Conservation (phyloP, 35 echinoderm and acorn worm species). For the Strongylocentrotus purpuratus region DNA sequence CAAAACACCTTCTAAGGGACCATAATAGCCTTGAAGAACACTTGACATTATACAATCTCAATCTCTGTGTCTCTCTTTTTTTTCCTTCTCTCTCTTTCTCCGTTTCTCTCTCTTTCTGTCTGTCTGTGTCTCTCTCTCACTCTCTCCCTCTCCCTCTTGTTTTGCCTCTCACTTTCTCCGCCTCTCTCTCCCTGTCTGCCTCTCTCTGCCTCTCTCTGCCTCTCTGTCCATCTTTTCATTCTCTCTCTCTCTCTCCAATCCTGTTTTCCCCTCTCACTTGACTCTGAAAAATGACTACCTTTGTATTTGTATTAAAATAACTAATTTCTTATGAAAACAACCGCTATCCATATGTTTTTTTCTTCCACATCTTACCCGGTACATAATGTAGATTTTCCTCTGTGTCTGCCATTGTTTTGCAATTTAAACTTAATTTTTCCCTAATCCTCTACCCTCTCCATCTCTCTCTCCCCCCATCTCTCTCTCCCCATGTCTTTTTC, state of each 20-base stretch:
- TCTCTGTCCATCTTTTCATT: not conserved
- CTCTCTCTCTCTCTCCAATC: not conserved
- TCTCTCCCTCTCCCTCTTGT: not conserved
- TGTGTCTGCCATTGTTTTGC: no score
- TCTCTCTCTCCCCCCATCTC: no score
- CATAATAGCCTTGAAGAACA: constrained; percentile 12
- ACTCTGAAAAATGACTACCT: not conserved
- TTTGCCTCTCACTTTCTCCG: not conserved
- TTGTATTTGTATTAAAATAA: not conserved
- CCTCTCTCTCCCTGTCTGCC: no score
- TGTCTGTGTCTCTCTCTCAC: not conserved
- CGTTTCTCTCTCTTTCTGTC: no score
- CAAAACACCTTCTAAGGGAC: constrained; percentile 8
- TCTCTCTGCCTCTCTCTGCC: no score
- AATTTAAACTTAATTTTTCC: not conserved
- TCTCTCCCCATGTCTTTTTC: no score
- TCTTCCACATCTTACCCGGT: no score
- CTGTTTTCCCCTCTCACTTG: not conserved
- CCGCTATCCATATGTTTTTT: no score
- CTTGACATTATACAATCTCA: not conserved
- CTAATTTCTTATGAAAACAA: no score
- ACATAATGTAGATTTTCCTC: no score
- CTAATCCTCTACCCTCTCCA: no score
- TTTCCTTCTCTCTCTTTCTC: no score
- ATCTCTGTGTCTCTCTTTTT: not conserved